Evolutionary conservation across 1,140 invertebrate genomes (phyloP).

Genomic region (Heliconius nattereri): DNA sequence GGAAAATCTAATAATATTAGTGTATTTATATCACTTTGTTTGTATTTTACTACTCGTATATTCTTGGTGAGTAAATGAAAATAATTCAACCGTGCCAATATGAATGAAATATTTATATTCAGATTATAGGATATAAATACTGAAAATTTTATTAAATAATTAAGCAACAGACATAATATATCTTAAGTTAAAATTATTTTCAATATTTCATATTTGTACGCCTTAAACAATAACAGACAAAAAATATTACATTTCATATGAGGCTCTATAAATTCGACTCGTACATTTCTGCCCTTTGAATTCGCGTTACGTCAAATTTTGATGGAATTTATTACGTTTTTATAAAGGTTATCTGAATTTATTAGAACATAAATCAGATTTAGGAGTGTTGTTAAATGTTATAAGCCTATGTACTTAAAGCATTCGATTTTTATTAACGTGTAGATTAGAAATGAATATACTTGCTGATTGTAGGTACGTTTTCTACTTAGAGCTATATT

Average conservation of each 20-base stretch:
- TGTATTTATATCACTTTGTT: neutral
- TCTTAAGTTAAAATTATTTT: neutral
- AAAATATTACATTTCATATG: neutral
- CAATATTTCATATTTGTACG: neutral
- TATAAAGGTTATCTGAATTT: slow-evolving; percentile 7
- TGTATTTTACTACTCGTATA: too few species aligned
- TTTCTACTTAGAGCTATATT: too few species aligned
- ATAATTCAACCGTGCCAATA: too few species aligned
- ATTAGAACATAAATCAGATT: slow-evolving; percentile 9
- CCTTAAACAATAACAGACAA: neutral
- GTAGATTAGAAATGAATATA: neutral
- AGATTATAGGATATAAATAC: neutral
- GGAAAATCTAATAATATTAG: neutral
- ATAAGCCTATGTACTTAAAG: neutral
- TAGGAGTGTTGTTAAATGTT: slow-evolving; percentile 7
- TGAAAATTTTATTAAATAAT: neutral
- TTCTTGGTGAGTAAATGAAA: too few species aligned
- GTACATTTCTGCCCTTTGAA: slow-evolving; percentile 4
- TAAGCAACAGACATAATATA: neutral
- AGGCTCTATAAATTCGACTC: neutral
- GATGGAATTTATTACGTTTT: slow-evolving; percentile 9
- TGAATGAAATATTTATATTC: neutral
- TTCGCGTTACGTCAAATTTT: slow-evolving; percentile 7
- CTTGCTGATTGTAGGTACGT: too few species aligned
- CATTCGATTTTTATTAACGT: neutral